Conservation (phyloP, 2,888 invertebrate genomes). For the Dioctria linearis region DNA sequence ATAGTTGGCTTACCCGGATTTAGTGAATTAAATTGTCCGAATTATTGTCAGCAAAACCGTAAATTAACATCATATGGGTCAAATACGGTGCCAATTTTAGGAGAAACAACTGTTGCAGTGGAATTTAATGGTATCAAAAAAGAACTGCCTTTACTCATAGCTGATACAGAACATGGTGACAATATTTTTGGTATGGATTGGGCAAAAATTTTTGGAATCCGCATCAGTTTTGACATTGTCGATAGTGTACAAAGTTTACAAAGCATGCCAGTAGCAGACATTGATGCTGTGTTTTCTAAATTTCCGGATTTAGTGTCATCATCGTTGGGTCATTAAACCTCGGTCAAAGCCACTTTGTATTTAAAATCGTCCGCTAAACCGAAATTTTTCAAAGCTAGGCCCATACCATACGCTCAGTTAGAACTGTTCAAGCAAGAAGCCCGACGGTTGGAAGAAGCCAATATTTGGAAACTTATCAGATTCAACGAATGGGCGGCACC, state of each 20-base stretch:
- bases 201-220: background rate
- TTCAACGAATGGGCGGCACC: conserved; percentile 47
- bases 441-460: conserved; percentile 13
- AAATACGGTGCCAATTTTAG: too few relatives aligned
- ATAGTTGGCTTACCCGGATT: too few relatives aligned
- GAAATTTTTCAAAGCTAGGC: background rate
- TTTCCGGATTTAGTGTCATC: background rate
- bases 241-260: background rate
- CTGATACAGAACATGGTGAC: background rate
- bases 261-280: background rate
- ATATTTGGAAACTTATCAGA: conserved; percentile 42
- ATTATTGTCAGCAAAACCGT: too few relatives aligned
- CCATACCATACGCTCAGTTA: conserved; percentile 26
- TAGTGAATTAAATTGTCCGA: too few relatives aligned
- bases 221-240: background rate
- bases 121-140: too few relatives aligned
- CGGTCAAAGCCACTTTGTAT: background rate
- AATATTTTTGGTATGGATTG: background rate
- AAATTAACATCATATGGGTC: too few relatives aligned
- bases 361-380: background rate
- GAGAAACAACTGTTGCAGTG: too few relatives aligned
- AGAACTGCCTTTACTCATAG: too few relatives aligned
- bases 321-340: background rate
- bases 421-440: conserved; percentile 35
- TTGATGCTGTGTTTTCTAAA: background rate